Conservation (phyloP, 2,113 vertebrate species). For the Scortum barcoo region DNA sequence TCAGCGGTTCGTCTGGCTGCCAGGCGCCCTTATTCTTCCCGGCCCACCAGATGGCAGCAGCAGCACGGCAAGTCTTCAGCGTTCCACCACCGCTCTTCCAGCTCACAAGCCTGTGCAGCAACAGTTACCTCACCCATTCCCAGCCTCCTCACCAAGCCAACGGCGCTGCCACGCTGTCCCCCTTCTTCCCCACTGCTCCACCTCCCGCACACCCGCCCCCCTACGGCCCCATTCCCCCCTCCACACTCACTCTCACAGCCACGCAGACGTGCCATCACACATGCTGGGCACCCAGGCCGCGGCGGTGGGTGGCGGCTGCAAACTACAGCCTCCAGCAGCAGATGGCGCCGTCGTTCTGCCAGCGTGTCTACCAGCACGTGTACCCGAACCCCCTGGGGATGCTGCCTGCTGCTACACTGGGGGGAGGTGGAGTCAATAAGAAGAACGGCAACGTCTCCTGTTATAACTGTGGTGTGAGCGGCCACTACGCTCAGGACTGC, state of each 20-base stretch:
- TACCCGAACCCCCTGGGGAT: slow-evolving; percentile 87
- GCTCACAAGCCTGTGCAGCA: slow-evolving; percentile 91
- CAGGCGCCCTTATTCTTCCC: slow-evolving; percentile 89
- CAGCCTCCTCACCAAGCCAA: slow-evolving; percentile 93
- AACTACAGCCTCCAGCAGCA: slow-evolving; percentile 93
- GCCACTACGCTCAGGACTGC: slow-evolving; percentile 95
- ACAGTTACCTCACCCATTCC: slow-evolving; percentile 95
- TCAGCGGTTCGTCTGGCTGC: slow-evolving; percentile 52
- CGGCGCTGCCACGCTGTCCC: slow-evolving; percentile 87
- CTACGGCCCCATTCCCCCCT: slow-evolving; percentile 88
- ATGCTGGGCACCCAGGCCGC: slow-evolving; percentile 90
- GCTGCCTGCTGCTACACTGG: slow-evolving; percentile 82
- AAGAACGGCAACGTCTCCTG: slow-evolving; percentile 95
- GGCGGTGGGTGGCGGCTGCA: slow-evolving; percentile 36
- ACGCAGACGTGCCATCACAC: slow-evolving; percentile 83
- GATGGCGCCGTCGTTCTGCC: slow-evolving; percentile 89
- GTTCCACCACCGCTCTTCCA: slow-evolving; percentile 89
- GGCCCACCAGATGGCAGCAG: slow-evolving; percentile 82
- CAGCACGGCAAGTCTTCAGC: slow-evolving; percentile 90
- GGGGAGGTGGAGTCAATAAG: slow-evolving; percentile 85
- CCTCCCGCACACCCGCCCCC: slow-evolving; percentile 84
- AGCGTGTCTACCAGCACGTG: slow-evolving; percentile 87
- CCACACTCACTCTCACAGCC: slow-evolving; percentile 83
- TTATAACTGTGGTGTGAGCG: slow-evolving; percentile 94
- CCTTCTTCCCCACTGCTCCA: slow-evolving; percentile 88